Evolutionary conservation across 30 jellyfish, hydroid and myxozoan genomes (phyloP).

Genomic region (Haliclystus octoradiatus): DNA sequence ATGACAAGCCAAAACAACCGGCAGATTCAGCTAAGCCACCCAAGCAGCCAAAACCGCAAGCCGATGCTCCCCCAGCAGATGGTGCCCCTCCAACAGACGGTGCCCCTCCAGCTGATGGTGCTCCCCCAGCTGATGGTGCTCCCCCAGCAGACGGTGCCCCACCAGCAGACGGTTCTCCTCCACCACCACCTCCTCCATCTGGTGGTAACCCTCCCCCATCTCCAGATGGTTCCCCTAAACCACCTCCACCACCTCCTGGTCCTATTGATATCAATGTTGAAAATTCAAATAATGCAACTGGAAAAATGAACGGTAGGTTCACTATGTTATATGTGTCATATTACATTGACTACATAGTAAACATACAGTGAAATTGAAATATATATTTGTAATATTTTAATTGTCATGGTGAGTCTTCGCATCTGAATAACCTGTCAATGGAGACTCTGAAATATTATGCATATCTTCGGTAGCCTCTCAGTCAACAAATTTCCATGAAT

Average conservation of each 20-base stretch:
- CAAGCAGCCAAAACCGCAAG: not conserved
- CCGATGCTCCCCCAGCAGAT: not conserved
- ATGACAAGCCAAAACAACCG: not conserved
- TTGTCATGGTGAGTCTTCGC: not conserved
- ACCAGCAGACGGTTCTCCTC: not conserved
- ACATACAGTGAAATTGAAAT: not conserved
- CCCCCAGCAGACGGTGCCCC: not conserved
- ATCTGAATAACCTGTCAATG: not conserved
- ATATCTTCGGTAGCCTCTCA: too few species aligned
- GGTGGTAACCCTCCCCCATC: slow-evolving; percentile 22
- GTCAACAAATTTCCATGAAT: too few species aligned
- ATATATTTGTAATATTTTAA: not conserved
- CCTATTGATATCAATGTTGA: slow-evolving; percentile 62
- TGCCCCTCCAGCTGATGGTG: too few species aligned
- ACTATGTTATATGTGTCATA: not conserved
- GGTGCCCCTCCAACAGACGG: not conserved
- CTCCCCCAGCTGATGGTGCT: too few species aligned
- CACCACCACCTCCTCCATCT: not conserved
- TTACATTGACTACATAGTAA: not conserved
- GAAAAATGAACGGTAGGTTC: slow-evolving; percentile 63
- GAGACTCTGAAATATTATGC: not conserved
- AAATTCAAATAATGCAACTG: slow-evolving; percentile 61
- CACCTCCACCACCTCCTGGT: slow-evolving; percentile 31
- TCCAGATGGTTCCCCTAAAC: slow-evolving; percentile 35
- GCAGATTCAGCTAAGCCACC: not conserved